Evolutionary conservation across 2,113 vertebrate genomes (phyloP).

Genomic region (Xiphias gladius): DNA sequence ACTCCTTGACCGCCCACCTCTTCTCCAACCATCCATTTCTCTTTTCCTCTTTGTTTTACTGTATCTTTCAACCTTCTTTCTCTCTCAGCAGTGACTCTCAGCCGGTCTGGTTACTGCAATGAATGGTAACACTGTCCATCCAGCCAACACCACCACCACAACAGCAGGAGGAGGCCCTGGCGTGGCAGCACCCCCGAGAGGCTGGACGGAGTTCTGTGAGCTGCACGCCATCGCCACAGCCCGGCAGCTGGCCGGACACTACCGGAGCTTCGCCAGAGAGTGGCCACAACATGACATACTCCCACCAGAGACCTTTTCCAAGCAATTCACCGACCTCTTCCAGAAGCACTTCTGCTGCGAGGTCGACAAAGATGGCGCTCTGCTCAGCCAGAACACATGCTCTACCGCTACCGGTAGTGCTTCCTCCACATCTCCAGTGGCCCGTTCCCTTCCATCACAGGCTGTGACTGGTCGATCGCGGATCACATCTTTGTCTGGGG

Average conservation of each 20-base stretch:
- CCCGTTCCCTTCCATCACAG: slow-evolving; percentile 46
- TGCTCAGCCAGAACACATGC: slow-evolving; percentile 48
- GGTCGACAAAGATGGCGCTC: slow-evolving; percentile 87
- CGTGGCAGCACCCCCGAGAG: slow-evolving; percentile 81
- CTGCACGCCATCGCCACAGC: slow-evolving; percentile 93
- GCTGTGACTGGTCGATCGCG: slow-evolving; percentile 78
- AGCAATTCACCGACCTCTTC: slow-evolving; percentile 94
- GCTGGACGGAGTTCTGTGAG: slow-evolving; percentile 99
- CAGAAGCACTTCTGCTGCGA: slow-evolving; percentile 94
- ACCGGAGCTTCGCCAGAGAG: slow-evolving; percentile 91
- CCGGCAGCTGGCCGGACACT: slow-evolving; percentile 92
- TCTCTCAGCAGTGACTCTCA: slow-evolving; percentile 85
- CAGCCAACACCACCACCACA: slow-evolving; percentile 81
- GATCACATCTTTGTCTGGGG: slow-evolving; percentile 82
- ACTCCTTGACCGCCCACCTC: not conserved
- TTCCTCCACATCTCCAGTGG: slow-evolving; percentile 45
- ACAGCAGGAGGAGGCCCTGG: slow-evolving; percentile 75
- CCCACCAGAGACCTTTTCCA: slow-evolving; percentile 92
- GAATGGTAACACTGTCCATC: slow-evolving; percentile 95
- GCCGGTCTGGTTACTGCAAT: slow-evolving; percentile 91
- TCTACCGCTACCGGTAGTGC: slow-evolving; percentile 24
- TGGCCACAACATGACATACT: slow-evolving; percentile 89
- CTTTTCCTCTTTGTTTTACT: slow-evolving; percentile 17
- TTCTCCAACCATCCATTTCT: slow-evolving; percentile 32
- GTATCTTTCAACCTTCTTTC: slow-evolving; percentile 37